Evolutionary conservation across 2,888 invertebrate genomes (phyloP).

Genomic region (Augochlorella aurata): DNA sequence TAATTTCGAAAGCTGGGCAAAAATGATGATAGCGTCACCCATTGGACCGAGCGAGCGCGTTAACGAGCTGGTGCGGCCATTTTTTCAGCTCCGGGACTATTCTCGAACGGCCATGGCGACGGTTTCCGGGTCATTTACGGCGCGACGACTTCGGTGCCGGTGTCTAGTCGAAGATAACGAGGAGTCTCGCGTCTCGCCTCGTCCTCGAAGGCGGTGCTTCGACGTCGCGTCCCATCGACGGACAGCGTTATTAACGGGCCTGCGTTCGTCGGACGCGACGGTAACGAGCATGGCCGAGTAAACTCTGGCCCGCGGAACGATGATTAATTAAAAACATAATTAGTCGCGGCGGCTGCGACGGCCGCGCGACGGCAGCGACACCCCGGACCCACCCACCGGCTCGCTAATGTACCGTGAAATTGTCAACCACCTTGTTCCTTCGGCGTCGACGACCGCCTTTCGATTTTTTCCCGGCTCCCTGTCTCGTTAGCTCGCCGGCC

Average conservation of each 20-base stretch:
- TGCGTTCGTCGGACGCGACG: slow-evolving; percentile 63
- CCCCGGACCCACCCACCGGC: slow-evolving; percentile 68
- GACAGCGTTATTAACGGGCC: slow-evolving; percentile 73
- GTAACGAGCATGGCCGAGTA: slow-evolving; percentile 76
- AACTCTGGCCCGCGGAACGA: slow-evolving; percentile 76
- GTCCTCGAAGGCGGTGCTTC: slow-evolving; percentile 27
- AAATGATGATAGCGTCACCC: no score
- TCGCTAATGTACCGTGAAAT: slow-evolving; percentile 80
- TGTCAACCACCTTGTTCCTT: slow-evolving; percentile 70
- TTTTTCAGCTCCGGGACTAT: slow-evolving; percentile 32
- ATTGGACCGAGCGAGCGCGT: background rate
- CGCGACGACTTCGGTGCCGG: slow-evolving; percentile 49
- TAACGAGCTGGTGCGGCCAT: background rate
- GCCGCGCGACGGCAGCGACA: slow-evolving; percentile 38
- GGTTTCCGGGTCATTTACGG: slow-evolving; percentile 61
- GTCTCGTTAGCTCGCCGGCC: slow-evolving; percentile 54
- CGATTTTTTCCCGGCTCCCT: slow-evolving; percentile 20
- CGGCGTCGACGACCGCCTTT: slow-evolving; percentile 13
- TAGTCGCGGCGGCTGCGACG: slow-evolving; percentile 68
- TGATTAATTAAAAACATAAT: slow-evolving; percentile 82
- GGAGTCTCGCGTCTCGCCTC: slow-evolving; percentile 6
- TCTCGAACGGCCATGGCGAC: slow-evolving; percentile 38
- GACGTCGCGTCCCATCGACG: slow-evolving; percentile 47
- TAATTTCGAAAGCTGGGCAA: no score
- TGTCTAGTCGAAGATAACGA: slow-evolving; percentile 54